Evolutionary conservation across 2,113 vertebrate genomes (phyloP).

Genomic region (Mionectes macconnelli): DNA sequence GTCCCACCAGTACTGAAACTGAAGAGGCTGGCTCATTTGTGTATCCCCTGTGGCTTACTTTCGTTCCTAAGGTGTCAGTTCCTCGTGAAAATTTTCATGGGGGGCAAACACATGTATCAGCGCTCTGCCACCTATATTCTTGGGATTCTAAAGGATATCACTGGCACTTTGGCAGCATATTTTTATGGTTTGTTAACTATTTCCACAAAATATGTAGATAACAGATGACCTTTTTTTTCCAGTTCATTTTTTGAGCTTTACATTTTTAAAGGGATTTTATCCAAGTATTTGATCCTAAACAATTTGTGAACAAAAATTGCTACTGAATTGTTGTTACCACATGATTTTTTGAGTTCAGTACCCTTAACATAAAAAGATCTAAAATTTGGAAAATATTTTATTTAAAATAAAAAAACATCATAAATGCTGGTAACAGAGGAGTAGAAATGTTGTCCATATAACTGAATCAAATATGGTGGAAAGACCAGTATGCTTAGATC

Average conservation of each 20-base stretch:
- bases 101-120: background rate
- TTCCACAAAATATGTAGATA: background rate
- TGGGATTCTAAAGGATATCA: background rate
- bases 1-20: background rate
- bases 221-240: rapidly evolving
- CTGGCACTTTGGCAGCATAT: background rate
- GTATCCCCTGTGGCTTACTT: background rate
- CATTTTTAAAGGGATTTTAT: background rate
- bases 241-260: background rate
- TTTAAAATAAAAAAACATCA: background rate
- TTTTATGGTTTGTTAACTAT: background rate
- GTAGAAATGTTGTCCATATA: background rate
- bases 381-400: background rate
- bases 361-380: background rate
- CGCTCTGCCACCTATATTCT: background rate
- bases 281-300: rapidly evolving
- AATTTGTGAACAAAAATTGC: background rate
- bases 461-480: background rate
- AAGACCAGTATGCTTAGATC: background rate
- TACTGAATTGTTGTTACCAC: background rate
- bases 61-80: background rate
- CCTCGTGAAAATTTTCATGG: background rate
- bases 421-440: background rate
- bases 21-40: background rate
- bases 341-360: background rate